Evolutionary conservation across 2,797 vertebrate species (phyloP).

Genomic region (Graptemys geographica): DNA sequence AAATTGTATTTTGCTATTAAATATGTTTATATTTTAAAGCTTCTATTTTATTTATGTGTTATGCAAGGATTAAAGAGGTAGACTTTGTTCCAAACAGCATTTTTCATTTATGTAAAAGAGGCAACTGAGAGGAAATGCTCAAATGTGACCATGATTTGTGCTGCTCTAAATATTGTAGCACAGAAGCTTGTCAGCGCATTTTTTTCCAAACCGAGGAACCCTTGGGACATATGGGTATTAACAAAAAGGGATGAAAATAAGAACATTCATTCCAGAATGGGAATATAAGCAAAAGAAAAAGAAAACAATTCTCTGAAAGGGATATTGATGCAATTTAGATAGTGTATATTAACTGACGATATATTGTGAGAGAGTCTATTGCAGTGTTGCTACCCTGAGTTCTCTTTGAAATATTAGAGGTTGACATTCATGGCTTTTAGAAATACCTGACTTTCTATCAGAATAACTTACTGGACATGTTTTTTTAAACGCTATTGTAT

Average conservation of each 20-base stretch:
- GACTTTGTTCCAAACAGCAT: background rate
- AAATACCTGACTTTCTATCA: background rate
- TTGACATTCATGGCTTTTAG: background rate
- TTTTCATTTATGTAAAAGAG: background rate
- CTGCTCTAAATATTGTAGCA: slow-evolving; percentile 30
- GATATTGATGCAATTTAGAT: background rate
- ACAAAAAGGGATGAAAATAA: slow-evolving; percentile 11
- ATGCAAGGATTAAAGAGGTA: background rate
- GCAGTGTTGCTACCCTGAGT: background rate
- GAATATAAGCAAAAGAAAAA: background rate
- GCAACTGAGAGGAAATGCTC: background rate
- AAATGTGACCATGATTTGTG: slow-evolving; percentile 1
- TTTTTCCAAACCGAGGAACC: background rate
- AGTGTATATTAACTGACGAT: background rate
- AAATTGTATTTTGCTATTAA: slow-evolving; percentile 5
- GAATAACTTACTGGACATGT: background rate
- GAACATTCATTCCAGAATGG: background rate
- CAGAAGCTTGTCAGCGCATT: background rate
- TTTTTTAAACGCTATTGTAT: background rate
- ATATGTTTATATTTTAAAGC: background rate
- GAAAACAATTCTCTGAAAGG: background rate
- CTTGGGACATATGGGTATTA: slow-evolving; percentile 14
- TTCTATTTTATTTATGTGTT: background rate
- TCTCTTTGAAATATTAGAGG: background rate
- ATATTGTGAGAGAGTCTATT: background rate